Evolutionary conservation across 2,797 vertebrate genomes (phyloP).

Genomic region (Zalophus californianus): DNA sequence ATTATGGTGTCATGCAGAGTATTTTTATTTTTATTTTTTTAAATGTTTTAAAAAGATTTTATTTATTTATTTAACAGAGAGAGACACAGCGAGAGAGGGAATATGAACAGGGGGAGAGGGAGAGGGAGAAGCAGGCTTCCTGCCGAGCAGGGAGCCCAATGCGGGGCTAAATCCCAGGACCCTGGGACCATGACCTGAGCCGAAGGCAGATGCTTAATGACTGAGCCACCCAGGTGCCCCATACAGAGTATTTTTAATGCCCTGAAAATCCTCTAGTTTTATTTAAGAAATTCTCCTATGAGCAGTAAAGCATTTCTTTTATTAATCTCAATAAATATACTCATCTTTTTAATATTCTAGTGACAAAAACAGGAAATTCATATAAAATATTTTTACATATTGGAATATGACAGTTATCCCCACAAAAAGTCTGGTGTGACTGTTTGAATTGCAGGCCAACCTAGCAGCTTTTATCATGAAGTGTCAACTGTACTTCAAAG

Average conservation of each 20-base stretch:
- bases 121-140: too few species aligned
- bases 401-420: background rate
- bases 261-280: background rate
- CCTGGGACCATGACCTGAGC: too few species aligned
- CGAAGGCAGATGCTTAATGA: too few species aligned
- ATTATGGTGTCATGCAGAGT: background rate
- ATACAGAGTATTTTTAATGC: background rate
- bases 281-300: background rate
- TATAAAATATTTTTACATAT: rapidly evolving
- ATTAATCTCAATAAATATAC: background rate
- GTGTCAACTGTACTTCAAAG: background rate
- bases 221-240: too few species aligned
- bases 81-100: too few species aligned
- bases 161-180: too few species aligned
- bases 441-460: background rate
- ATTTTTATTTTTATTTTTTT: background rate
- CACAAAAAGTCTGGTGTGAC: background rate
- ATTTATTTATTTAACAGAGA: too few species aligned
- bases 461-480: background rate
- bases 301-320: background rate
- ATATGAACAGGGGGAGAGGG: too few species aligned
- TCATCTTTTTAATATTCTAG: background rate
- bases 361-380: background rate
- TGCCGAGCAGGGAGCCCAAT: too few species aligned
- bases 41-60: too few species aligned